Base-by-base conservation (phyloP, 2,113 vertebrate genomes). In the Menura novaehollandiae region DNA sequence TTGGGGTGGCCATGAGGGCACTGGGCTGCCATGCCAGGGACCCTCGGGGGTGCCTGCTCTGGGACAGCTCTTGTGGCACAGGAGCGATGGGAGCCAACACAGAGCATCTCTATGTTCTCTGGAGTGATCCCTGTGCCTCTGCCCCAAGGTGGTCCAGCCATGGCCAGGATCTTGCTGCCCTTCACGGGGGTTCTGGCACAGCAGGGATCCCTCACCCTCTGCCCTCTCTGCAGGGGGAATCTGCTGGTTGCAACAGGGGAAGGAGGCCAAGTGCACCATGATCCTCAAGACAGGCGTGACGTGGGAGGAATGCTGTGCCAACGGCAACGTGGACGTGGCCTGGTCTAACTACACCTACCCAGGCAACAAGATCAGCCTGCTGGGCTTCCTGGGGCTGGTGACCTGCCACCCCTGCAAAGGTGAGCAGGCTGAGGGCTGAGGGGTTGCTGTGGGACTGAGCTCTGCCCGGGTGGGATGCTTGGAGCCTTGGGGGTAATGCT, bases 351-450 rank as follows among this genome's bases (percentile, higher is more conserved):
- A 98, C 95, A 99, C 98, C 72, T 98, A 99, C 82, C 98, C 99
- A 1, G 99, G 99, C 96, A 99, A 99, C 96, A 99, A 99, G 94
- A 98, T 99, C 98, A 99, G 98, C 98, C 98, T 99, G 76, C 97
- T 99, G 96, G 98, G 99, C 64, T 98, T 99, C 97, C 97, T 99
- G 89, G 99, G 99, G 67, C 98, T 99, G 3, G 99, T 99, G 55
- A 98, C 98, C 92, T 99, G 99, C 94, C 98, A 99, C 84, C 99
- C 99, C 20, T 99, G 99, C 98, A 99, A 98, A 99, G 99, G 99
- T 99, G 98, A 98, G 97, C 0, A 9, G 11, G 28, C 8, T 4
- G 6, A 2, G 51, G 62, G 41, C 3, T 5, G 2, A 16, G 60
- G 17, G 37, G n/a, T 27, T 27, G 30, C 32, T 8, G 27, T 4